A percentile compares a stretch with the other conserved stretches of the same genome.
Evolutionary conservation across 2,797 vertebrate species (phyloP).

Genomic region (Gorsachius magnificus): DNA sequence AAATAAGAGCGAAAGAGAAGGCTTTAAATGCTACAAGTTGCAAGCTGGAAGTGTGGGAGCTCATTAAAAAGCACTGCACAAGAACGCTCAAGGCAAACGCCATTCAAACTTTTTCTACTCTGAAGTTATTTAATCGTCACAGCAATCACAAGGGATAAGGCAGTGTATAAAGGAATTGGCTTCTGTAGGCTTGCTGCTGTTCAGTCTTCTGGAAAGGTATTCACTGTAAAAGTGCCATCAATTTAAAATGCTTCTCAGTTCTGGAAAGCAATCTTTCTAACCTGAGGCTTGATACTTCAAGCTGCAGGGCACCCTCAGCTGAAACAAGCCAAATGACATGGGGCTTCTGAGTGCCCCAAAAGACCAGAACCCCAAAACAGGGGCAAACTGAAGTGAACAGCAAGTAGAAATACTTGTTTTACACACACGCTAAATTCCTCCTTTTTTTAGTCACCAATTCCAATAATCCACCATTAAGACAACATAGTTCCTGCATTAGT

Average conservation of each 20-base stretch:
- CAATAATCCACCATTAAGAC: neutral
- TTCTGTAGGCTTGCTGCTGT: slow-evolving; percentile 43
- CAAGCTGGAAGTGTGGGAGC: slow-evolving; percentile 7
- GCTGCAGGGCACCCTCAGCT: neutral
- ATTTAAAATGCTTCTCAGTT: slow-evolving; percentile 44
- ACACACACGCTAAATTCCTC: neutral
- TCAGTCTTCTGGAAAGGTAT: slow-evolving; percentile 56
- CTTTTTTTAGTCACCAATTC: neutral
- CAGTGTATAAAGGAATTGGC: slow-evolving; percentile 36
- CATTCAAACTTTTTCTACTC: slow-evolving; percentile 46
- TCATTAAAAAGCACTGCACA: slow-evolving; percentile 52
- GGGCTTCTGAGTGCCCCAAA: neutral
- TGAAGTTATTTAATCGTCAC: slow-evolving; percentile 49
- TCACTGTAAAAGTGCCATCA: slow-evolving; percentile 28
- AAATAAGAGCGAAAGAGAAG: neutral
- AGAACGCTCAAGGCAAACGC: slow-evolving; percentile 58
- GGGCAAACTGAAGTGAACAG: neutral
- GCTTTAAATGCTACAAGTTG: neutral
- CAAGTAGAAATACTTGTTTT: neutral
- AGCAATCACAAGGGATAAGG: slow-evolving; percentile 59
- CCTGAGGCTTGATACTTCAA: neutral
- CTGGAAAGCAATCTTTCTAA: slow-evolving; percentile 29
- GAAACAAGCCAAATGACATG: neutral
- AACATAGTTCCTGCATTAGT: neutral
- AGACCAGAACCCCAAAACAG: neutral